Conservation (phyloP, 2,888 invertebrate genomes). For the Cephus sareptanus region DNA sequence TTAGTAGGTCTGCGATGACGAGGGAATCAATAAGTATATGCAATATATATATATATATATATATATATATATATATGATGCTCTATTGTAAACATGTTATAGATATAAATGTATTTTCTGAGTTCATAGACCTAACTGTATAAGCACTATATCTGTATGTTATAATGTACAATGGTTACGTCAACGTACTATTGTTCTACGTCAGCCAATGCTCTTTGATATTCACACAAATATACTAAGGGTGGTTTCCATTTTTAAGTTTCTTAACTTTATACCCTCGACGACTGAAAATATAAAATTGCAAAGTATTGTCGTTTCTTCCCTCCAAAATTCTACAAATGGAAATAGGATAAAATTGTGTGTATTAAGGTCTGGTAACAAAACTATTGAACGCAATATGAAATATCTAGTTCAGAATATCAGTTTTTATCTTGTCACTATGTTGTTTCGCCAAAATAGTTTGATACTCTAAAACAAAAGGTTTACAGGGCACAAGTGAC, state of each 20-base stretch:
- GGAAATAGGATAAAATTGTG: no score
- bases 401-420: no score
- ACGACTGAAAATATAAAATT: no score
- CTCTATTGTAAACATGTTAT: background rate
- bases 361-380: no score
- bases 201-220: background rate
- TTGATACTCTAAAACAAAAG: no score
- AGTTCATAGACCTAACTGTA: constrained; percentile 39
- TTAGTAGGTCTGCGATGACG: background rate
- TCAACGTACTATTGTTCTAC: constrained; percentile 22
- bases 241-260: background rate
- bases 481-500: no score
- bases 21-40: background rate
- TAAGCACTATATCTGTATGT: background rate
- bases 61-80: background rate
- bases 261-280: background rate
- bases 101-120: constrained; percentile 8
- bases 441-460: background rate
- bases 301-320: no score
- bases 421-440: background rate
- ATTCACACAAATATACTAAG: background rate
- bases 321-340: no score
- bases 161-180: constrained; percentile 15
- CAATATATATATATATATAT: no score
- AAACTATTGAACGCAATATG: background rate